phyloP scores from a whole-genome alignment of 2,888 invertebrate species.

The Danaus chrysippus region DNA sequence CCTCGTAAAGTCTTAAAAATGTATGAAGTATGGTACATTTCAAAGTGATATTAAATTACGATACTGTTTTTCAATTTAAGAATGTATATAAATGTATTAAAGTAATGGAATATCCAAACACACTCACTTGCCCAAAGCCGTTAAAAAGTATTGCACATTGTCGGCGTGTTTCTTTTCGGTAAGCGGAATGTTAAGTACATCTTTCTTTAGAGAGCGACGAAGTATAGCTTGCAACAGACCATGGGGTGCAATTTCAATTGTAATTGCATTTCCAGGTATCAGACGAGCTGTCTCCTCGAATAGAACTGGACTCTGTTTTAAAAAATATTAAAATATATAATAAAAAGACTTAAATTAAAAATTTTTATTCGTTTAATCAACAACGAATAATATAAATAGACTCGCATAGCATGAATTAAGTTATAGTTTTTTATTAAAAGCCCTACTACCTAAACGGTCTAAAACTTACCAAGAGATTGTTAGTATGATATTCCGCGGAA shows the following conservation, averaged over 20 bases:
- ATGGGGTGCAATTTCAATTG: constrained; percentile 94
- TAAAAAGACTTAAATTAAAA: neutral
- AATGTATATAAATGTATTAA: neutral
- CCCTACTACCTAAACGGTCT: neutral
- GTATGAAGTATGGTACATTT: neutral
- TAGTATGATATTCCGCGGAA: constrained; percentile 93
- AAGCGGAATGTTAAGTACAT: constrained; percentile 86
- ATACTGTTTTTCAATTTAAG: neutral
- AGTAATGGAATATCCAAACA: neutral
- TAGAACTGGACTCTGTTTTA: constrained; percentile 79
- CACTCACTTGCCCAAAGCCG: constrained; percentile 83
- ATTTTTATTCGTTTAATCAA: too few species aligned
- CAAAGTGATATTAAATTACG: neutral
- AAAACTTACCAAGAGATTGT: constrained; percentile 84
- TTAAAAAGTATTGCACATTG: constrained; percentile 79
- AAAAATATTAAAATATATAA: constrained; percentile 2
- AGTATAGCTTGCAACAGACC: constrained; percentile 93
- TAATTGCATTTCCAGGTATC: constrained; percentile 89
- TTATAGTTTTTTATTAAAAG: neutral
- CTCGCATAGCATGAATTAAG: too few species aligned
- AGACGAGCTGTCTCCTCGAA: constrained; percentile 90
- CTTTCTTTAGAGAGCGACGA: constrained; percentile 84
- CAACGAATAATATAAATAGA: too few species aligned
- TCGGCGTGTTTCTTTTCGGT: constrained; percentile 85
- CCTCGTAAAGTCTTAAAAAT: constrained; percentile 83